A percentile compares a stretch with the other conserved stretches of the same genome.
Evolutionary conservation across 1,140 invertebrate genomes (phyloP).

Genomic region (Zelostemma sp.): DNA sequence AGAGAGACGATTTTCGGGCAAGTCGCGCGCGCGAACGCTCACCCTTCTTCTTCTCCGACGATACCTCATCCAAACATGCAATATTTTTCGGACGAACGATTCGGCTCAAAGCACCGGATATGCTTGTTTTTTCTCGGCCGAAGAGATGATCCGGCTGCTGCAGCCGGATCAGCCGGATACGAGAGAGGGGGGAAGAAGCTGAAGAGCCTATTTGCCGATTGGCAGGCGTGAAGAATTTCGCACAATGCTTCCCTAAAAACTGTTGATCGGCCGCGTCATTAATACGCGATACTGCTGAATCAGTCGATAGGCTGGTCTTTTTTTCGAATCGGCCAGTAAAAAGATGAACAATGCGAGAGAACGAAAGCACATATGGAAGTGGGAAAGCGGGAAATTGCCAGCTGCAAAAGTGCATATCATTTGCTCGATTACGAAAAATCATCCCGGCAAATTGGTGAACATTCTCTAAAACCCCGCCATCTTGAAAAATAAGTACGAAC

Average conservation of each 20-base stretch:
- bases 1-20: conserved; percentile 11
- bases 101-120: conserved; percentile 53
- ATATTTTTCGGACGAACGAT: conserved; percentile 58
- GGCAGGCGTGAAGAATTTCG: conserved; percentile 64
- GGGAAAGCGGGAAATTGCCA: conserved; percentile 2
- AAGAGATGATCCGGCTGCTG: conserved; percentile 33
- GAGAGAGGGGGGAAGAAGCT: conserved; percentile 33
- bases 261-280: conserved; percentile 58
- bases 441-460: no score
- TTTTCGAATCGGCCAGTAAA: not conserved
- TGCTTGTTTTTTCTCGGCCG: conserved; percentile 45
- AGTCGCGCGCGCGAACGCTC: conserved; percentile 37
- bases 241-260: conserved; percentile 61
- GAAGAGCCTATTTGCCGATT: conserved; percentile 51
- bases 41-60: conserved; percentile 32
- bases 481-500: no score
- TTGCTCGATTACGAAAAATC: conserved; percentile 1
- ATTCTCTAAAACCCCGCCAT: no score
- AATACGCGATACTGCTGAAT: conserved; percentile 54
- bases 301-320: conserved; percentile 49
- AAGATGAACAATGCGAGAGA: not conserved
- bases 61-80: conserved; percentile 22
- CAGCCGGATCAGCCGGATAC: conserved; percentile 38
- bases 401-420: conserved; percentile 10
- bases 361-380: conserved; percentile 1